Base-by-base conservation (phyloP, 2,113 vertebrate species). In the Rallus limicola region DNA sequence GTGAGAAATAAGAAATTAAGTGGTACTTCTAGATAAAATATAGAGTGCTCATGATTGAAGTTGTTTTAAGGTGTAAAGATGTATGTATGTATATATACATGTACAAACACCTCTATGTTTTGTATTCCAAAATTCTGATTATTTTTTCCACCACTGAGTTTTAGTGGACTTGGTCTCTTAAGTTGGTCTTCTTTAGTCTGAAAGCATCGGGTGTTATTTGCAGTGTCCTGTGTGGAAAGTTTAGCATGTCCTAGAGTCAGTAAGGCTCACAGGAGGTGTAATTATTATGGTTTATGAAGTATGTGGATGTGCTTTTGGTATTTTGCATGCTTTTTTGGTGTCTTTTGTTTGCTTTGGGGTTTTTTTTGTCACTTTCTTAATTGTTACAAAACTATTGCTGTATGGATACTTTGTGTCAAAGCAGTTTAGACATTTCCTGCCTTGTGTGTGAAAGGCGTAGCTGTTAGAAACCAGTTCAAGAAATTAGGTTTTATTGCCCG, bases 71-170 rank as follows among this genome's bases (percentile, higher is more conserved):
- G 18, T 78, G 8, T 44, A 15, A 36, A 28, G 13, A 15, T 25
- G 16, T 6, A 3, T 31, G 9, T 3, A 10, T 1, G 6, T 2
- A 13, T 2, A 10, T 0, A 21, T 0, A 33, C 8, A 11, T 8
- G 44, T 8, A 2, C 4, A 20, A 6, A 6, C 36, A 4, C 10
- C 5, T 44, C 8, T 53, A 4, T 42, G 6, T 64, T 72, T 17
- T 5, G 5, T 83, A 16, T 16, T 83, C 20, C 28, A 29, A 52
- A 84, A 58, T 90, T 55, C 10, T 28, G 12, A 10, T 74, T 26
- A 31, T 72, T 88, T 79, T 44, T 9, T 74, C 38, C 67, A 5
- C 13, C 21, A 16, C 11, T 53, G 59, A 48, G 36, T 82, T 68
- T 20, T 55, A 29, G 25, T 56, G 15, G n/a, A 44, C 74, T 62